Base-by-base conservation (phyloP, 2,113 vertebrate species). In the Saccopteryx leptura region DNA sequence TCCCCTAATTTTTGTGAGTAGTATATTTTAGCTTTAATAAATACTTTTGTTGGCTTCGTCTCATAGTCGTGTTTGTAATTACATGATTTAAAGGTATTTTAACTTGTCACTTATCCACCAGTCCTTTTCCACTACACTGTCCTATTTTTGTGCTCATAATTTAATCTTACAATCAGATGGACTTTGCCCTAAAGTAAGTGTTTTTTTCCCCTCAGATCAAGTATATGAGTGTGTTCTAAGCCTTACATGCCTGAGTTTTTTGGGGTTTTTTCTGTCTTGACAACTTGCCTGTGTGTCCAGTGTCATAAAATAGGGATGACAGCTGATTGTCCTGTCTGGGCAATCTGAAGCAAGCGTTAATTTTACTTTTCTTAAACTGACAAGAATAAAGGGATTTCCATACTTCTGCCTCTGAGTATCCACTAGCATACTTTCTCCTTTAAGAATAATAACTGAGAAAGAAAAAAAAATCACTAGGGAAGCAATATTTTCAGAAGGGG, bases 241-340 rank as follows among this genome's bases (percentile, higher is more conserved):
- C 14, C 21, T 85, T 93, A 74, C 7, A 48, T 24, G 65, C 31
- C 58, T 14, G 6, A 79, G 86, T 86, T 58, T 39, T 39, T 39
- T 39, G 39, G 39, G 39, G 1, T 28, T 33, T 65, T 88, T 96
- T 93, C 17, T 92, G 83, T 90, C 80, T 88, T 93, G 80, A 88
- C 79, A 83, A 93, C 75, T 66, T 74, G 65, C 75, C 28, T 60
- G 48, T 61, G 33, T 61, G 48, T 90, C 83, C 61, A 75, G 48
- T 79, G 31, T 81, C 92, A 50, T 33, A 18, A 66, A 92, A 54
- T 39, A 50, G 39, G 31, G 26, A n/a, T 28, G 83, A 71, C 23
- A 83, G 80, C 74, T 94, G 81, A 63, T 89, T 85, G 61, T 95
- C 52, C 9, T n/a, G 48, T 48, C 14, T 2, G 23, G 52, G 28